These are phyloP conservation scores for Luscinia megarhynchos DNA, from an alignment of 2,797 vertebrate species.

Conservation along the genomic window DNA sequence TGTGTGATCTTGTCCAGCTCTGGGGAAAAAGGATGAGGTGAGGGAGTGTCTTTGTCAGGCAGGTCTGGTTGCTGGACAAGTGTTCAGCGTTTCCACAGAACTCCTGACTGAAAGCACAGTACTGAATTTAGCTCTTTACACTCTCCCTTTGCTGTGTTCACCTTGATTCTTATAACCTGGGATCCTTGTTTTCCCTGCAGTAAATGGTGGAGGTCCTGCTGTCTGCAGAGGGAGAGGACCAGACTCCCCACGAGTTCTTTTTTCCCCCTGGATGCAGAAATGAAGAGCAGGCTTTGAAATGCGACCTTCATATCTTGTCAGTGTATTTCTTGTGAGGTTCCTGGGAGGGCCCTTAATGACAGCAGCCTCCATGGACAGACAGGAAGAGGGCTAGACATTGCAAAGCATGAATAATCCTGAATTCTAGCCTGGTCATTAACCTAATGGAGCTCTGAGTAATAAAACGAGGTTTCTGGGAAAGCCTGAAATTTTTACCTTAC, in stretches of 20 bases:
- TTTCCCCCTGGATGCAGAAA: neutral
- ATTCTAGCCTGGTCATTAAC: neutral
- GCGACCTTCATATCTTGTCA: neutral
- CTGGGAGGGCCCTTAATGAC: neutral
- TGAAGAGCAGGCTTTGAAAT: neutral
- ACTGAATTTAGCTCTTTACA: neutral
- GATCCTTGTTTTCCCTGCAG: neutral
- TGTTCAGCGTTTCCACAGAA: neutral
- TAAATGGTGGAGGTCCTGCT: neutral
- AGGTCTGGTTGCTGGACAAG: neutral
- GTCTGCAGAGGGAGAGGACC: neutral
- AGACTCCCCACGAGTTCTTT: neutral
- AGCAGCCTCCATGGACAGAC: neutral
- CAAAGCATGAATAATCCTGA: conserved; percentile 8
- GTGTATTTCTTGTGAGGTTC: neutral
- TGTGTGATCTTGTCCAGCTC: neutral
- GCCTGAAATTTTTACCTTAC: neutral
- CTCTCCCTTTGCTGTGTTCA: accelerated
- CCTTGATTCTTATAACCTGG: neutral
- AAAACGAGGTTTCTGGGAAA: neutral
- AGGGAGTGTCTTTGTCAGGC: neutral
- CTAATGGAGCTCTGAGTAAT: neutral
- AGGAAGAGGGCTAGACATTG: conserved; percentile 43
- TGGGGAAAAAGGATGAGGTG: neutral
- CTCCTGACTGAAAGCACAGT: accelerated